A percentile compares a stretch with the other conserved stretches of the same genome.
Conservation (phyloP, 2,888 invertebrate species). For the Thymelicus acteon region DNA sequence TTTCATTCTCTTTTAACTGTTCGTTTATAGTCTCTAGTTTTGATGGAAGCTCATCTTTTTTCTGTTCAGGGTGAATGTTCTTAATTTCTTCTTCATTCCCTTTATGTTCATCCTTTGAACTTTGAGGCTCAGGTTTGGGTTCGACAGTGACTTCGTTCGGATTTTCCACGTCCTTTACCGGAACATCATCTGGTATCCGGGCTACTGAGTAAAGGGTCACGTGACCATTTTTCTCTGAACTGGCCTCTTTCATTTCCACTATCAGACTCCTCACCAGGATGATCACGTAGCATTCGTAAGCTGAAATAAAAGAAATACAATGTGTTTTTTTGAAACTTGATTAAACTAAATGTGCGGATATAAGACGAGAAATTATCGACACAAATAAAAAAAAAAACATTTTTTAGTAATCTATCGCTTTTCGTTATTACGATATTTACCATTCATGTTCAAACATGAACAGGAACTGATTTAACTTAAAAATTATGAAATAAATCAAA, state of each 20-base stretch:
- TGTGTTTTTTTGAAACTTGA: too few species aligned
- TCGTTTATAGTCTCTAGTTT: conserved; percentile 53
- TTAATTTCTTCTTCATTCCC: conserved; percentile 6
- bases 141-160: conserved; percentile 44
- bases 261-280: conserved; percentile 64
- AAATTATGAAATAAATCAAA: too few species aligned
- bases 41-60: conserved; percentile 33
- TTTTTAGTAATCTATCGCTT: too few species aligned
- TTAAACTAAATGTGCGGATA: too few species aligned
- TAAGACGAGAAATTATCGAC: too few species aligned
- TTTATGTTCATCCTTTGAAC: neutral
- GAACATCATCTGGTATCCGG: conserved; percentile 23
- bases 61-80: conserved; percentile 17
- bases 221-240: conserved; percentile 45
- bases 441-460: too few species aligned
- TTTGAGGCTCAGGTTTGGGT: neutral
- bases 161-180: conserved; percentile 16
- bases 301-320: conserved; percentile 52
- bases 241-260: conserved; percentile 59
- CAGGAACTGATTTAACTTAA: too few species aligned
- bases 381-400: too few species aligned
- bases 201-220: conserved; percentile 43
- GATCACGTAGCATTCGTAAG: conserved; percentile 63
- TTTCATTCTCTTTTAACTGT: conserved; percentile 42
- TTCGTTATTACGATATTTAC: too few species aligned